Conservation (phyloP, 2,888 invertebrate species). For the Onchidella celtica region DNA sequence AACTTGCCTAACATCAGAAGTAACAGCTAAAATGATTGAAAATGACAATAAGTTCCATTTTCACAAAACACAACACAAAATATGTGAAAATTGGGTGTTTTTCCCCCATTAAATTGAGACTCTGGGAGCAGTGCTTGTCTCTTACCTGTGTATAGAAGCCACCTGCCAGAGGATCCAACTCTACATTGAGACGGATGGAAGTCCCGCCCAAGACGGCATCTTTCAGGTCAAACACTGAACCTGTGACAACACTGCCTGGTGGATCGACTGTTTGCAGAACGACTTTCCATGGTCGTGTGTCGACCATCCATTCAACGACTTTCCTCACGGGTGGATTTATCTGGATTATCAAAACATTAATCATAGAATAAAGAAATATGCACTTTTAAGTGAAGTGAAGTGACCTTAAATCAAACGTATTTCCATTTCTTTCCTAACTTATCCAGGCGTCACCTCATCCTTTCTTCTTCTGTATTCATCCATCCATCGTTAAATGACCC, state of each 20-base stretch:
- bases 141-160: conserved; percentile 33
- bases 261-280: conserved; percentile 50
- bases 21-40: too few relatives aligned
- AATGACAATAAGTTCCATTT: too few relatives aligned
- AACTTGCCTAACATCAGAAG: too few relatives aligned
- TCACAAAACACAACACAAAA: too few relatives aligned
- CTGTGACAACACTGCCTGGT: conserved; percentile 42
- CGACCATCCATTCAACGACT: conserved; percentile 48
- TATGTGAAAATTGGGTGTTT: too few relatives aligned
- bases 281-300: conserved; percentile 51
- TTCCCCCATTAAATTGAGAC: too few relatives aligned
- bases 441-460: too few relatives aligned
- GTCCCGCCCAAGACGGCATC: conserved; percentile 47
- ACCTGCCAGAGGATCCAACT: conserved; percentile 42
- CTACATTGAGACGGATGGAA: conserved; percentile 45
- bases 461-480: not conserved
- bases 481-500: not conserved
- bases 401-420: too few relatives aligned
- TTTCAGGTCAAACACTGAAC: conserved; percentile 24
- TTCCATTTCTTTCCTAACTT: too few relatives aligned
- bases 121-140: too few relatives aligned
- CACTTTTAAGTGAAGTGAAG: not conserved
- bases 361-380: not conserved
- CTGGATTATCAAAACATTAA: not conserved
- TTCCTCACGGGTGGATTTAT: not conserved